A percentile compares a stretch with the other conserved stretches of the same genome.
Conservation (phyloP, 2,888 invertebrate species). For the Ophonus ardosiacus region DNA sequence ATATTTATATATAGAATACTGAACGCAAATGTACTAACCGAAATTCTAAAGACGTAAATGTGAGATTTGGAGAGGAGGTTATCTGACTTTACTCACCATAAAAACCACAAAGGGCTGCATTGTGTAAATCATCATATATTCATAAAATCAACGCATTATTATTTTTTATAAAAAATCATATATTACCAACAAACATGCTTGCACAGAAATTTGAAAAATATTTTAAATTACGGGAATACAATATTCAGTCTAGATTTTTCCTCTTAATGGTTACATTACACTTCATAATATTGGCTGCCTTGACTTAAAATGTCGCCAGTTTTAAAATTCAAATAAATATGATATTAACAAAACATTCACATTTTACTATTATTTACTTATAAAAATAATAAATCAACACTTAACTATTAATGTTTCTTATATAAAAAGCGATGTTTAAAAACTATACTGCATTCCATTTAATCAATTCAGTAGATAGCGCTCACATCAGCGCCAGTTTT, state of each 20-base stretch:
- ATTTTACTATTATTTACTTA: background rate
- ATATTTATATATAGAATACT: slow-evolving; percentile 60
- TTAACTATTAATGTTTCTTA: too few relatives aligned
- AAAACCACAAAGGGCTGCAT: slow-evolving; percentile 79
- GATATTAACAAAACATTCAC: background rate
- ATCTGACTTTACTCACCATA: slow-evolving; percentile 77
- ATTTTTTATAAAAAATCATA: slow-evolving; percentile 32
- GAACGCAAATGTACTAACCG: slow-evolving; percentile 42
- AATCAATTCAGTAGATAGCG: too few relatives aligned
- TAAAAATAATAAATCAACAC: too few relatives aligned
- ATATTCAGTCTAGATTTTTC: slow-evolving; percentile 45
- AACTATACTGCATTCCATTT: too few relatives aligned
- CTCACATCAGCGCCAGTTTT: too few relatives aligned
- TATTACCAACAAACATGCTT: slow-evolving; percentile 33
- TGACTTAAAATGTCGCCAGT: slow-evolving; percentile 12
- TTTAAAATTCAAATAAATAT: background rate
- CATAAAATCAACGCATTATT: slow-evolving; percentile 48
- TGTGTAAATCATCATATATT: slow-evolving; percentile 57
- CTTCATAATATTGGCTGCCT: slow-evolving; percentile 6
- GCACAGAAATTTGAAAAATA: slow-evolving; percentile 42
- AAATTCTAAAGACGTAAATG: slow-evolving; percentile 70
- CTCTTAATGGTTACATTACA: slow-evolving; percentile 29
- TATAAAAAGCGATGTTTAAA: too few relatives aligned
- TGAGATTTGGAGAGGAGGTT: slow-evolving; percentile 57
- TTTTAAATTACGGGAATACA: slow-evolving; percentile 48